Base-by-base conservation (phyloP, 2,113 vertebrate species). In the Symphodus melops region DNA sequence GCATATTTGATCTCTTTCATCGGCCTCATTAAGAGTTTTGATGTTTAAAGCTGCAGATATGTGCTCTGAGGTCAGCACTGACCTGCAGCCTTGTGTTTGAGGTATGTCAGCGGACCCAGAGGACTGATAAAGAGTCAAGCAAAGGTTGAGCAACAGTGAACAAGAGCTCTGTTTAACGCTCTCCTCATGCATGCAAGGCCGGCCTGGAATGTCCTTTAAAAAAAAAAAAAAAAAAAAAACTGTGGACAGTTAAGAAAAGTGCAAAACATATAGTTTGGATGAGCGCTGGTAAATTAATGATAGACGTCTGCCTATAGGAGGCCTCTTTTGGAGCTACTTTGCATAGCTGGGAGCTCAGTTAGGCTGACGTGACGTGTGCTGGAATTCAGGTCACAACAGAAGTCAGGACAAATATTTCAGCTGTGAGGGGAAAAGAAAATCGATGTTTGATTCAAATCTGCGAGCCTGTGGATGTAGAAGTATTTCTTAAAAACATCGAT, bases 61-160 rank as follows among this genome's bases (percentile, higher is more conserved):
- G 37, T 56, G 62, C 44, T 11, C 60, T 67, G 64, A 79, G 81
- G 59, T 85, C 83, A 81, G 23, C 54, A 69, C 52, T 60, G 69
- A 72, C 72, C 57, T 60, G 67, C 68, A 65, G 54, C 14, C 55
- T 72, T 69, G 51, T 85, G 80, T 83, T 84, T 81, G 75, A 82
- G 65, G 71, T 57, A 81, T 79, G 81, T 72, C 68, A 75, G 77
- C 75, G 28, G 68, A 41, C 16, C 72, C 36, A 17, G 60, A 6
- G 68, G 2, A 41, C 85, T 88, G 86, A 91, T 89, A 89, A 91
- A 72, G 51, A 64, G 52, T 60, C 59, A 72, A 69, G 78, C 79
- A 86, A 87, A 90, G 77, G 81, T 90, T 88, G 73, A 76, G 83
- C 75, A 77, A 87, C 60, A 80, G 44, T 59, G 79, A 88, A 88